A percentile compares a stretch with the other conserved stretches of the same genome.
phyloP scores from a whole-genome alignment of 2,888 invertebrate species.

The Brachyptera risi region DNA sequence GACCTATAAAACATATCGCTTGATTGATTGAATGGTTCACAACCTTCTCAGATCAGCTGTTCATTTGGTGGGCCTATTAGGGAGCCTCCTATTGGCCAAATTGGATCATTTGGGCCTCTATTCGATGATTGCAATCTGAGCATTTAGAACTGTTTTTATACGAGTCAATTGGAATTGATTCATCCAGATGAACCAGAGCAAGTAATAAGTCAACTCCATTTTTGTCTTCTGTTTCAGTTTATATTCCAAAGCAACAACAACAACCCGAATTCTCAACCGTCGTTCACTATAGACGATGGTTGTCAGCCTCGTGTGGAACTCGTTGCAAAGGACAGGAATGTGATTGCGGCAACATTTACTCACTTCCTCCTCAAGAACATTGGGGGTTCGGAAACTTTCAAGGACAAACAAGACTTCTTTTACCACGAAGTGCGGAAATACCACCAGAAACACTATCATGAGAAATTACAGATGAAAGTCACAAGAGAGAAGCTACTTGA shows the following conservation, averaged over 20 bases:
- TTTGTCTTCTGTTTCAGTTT: slow-evolving; percentile 51
- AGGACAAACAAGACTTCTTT: slow-evolving; percentile 67
- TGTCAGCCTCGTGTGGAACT: slow-evolving; percentile 82
- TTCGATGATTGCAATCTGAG: no score
- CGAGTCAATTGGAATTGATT: no score
- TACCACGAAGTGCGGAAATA: slow-evolving; percentile 78
- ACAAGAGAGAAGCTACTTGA: slow-evolving; percentile 76
- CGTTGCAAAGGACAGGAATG: slow-evolving; percentile 78
- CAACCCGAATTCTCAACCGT: slow-evolving; percentile 52
- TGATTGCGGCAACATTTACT: slow-evolving; percentile 89
- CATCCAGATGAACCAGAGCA: no score
- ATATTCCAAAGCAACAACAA: slow-evolving; percentile 56
- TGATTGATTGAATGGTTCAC: no score
- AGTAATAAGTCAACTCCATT: neutral
- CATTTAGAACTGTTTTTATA: no score
- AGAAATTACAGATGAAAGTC: slow-evolving; percentile 77
- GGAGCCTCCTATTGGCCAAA: no score
- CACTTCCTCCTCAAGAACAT: slow-evolving; percentile 89
- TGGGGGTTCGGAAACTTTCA: slow-evolving; percentile 92
- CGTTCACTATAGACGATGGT: slow-evolving; percentile 86
- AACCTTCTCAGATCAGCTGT: no score
- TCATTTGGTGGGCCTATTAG: no score
- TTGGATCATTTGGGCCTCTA: no score
- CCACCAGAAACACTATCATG: slow-evolving; percentile 84
- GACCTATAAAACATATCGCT: no score